Evolutionary conservation across 2,888 invertebrate species (phyloP).

Genomic region (Buathra laborator): DNA sequence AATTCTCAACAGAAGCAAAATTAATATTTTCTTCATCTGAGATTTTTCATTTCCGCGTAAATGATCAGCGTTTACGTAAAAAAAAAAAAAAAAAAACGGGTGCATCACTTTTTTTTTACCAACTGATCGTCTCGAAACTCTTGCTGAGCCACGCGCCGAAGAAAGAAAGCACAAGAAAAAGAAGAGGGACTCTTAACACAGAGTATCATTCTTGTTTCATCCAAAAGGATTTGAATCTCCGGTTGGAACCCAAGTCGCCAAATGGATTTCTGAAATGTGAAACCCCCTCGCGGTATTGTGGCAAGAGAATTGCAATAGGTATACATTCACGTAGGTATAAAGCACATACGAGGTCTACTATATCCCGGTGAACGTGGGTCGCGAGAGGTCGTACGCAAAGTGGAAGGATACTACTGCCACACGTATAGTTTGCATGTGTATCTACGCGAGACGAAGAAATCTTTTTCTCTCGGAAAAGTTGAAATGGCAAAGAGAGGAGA

Average conservation of each 20-base stretch:
- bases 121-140: conserved; percentile 1
- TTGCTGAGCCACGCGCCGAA: conserved; percentile 17
- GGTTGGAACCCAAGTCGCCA: conserved; percentile 65
- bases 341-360: conserved; percentile 35
- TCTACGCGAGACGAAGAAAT: conserved; percentile 44
- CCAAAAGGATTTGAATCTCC: conserved; percentile 55
- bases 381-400: conserved; percentile 63
- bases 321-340: conserved; percentile 33
- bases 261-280: conserved; percentile 69
- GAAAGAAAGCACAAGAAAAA: neutral
- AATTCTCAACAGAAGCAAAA: too few relatives aligned
- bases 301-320: conserved; percentile 46
- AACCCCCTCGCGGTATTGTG: conserved; percentile 54
- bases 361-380: conserved; percentile 65
- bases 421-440: conserved; percentile 6
- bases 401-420: conserved; percentile 47
- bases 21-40: too few relatives aligned
- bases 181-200: neutral
- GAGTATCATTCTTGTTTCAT: conserved; percentile 18
- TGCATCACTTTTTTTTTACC: neutral
- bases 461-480: conserved; percentile 14
- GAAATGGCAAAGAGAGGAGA: conserved; percentile 39
- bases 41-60: too few relatives aligned
- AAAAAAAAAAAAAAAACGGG: conserved; percentile 5
- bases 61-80: neutral